Percentiles rank a stretch among this genome's conserved stretches.
phyloP scores from a whole-genome alignment of 1,140 invertebrate species.

The Tribolium castaneum region DNA sequence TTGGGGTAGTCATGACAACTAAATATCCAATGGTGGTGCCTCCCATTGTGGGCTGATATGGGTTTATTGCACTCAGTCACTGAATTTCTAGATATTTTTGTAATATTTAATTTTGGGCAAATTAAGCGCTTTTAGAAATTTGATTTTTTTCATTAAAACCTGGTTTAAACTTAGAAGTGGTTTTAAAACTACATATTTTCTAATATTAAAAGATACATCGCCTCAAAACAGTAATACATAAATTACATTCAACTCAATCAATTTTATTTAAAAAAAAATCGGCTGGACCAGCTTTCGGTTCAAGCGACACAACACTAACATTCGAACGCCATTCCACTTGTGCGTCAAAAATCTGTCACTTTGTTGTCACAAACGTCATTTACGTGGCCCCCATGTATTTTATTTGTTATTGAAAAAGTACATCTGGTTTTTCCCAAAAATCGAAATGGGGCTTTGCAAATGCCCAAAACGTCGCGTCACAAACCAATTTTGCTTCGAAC shows the following conservation, averaged over 20 bases:
- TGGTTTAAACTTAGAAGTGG: too few species aligned
- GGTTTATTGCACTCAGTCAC: not conserved
- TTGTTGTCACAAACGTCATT: conserved; percentile 12
- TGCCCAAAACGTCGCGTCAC: conserved; percentile 97
- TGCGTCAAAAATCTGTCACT: conserved; percentile 34
- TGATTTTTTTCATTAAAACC: too few species aligned
- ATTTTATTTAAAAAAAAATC: not conserved
- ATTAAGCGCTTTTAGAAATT: too few species aligned
- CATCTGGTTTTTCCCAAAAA: not conserved
- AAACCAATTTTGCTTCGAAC: conserved; percentile 98
- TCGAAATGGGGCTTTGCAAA: conserved; percentile 94
- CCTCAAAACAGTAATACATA: too few species aligned
- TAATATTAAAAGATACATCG: too few species aligned
- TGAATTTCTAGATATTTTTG: not conserved
- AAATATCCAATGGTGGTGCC: conserved; percentile 9
- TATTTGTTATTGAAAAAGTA: conserved; percentile 32
- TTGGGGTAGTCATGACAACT: conserved; percentile 38
- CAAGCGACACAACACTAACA: too few species aligned
- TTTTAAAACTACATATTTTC: too few species aligned
- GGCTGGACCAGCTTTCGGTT: not conserved
- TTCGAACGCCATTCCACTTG: not conserved
- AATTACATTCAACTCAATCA: too few species aligned
- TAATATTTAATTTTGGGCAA: too few species aligned
- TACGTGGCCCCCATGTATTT: conserved; percentile 43
- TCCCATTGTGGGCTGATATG: not conserved